Evolutionary conservation across 2,797 vertebrate species (phyloP), one percentile per base, ranked within the genome.

Genomic region (Rhinogobio ventralis): DNA sequence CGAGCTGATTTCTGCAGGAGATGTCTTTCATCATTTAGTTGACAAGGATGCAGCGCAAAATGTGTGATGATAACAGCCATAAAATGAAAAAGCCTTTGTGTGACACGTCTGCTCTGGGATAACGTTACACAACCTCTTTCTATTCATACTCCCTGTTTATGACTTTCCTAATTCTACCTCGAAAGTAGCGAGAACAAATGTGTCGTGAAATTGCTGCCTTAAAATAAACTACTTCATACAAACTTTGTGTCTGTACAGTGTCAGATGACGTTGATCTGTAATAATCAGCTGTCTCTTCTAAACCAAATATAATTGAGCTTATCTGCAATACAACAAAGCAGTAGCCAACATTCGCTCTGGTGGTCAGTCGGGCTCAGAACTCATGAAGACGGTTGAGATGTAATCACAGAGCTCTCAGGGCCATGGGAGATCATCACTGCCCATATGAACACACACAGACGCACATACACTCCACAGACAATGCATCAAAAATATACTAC

Each of bases 371-470:
- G 89, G 92, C 92, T 94, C 92, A 94, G 93, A 93, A 81, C 91
- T 93, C 90, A 85, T 88, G 23, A 79, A 89, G 91, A 94, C 91
- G 90, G 92, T 71, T 89, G 68, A 83, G 30, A 67, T 91, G 87
- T 91, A 92, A 93, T 94, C 92, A 93, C 77, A 86, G 88, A 74
- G 81, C 23, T 60, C 77, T 95, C 92, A 91, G 91, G 85, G 93
- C 93, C 92, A 94, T 94, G 93, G 93, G 90, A 91, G 91, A 83
- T 92, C 91, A 93, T 93, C 93, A 93, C 88, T 51, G 91, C 92
- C 92, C 72, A 69, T 53, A 83, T 89, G 89, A 86, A 86, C 49
- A 85, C 78, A 77, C 67, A 60, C 78, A 79, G 49, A 20, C 33
- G 51, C 28, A 33, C 71, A 72, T 4, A 62, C 64, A 55, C 39